Conservation (phyloP, 2,888 invertebrate genomes). For the Romanomermis culicivorax region DNA sequence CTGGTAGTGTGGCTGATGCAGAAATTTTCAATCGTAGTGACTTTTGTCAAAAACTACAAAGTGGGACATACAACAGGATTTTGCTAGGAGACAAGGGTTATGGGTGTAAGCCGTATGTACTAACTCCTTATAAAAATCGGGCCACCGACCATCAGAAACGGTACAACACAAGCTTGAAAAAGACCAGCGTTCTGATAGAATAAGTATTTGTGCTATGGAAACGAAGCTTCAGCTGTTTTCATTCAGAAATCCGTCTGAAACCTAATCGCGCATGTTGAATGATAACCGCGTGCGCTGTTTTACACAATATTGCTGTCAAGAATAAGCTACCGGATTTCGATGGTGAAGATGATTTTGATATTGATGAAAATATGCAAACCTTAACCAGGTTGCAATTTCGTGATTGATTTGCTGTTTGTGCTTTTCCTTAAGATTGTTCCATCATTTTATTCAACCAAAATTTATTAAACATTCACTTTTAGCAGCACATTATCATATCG, state of each 20-base stretch:
- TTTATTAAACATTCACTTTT: not conserved
- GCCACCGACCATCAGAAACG: slow-evolving; percentile 6
- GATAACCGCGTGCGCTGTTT: slow-evolving; percentile 5
- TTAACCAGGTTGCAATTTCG: not conserved
- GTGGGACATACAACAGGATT: not conserved
- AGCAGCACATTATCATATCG: too few relatives aligned
- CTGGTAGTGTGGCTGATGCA: not conserved
- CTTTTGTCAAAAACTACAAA: not conserved
- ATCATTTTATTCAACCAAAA: not conserved
- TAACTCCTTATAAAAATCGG: slow-evolving; percentile 12
- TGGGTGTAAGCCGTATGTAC: slow-evolving; percentile 6
- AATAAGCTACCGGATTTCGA: not conserved
- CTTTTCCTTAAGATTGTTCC: not conserved
- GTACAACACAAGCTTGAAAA: slow-evolving; percentile 8
- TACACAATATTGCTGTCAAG: slow-evolving; percentile 6
- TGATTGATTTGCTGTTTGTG: not conserved
- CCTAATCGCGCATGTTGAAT: not conserved
- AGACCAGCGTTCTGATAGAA: slow-evolving; percentile 1
- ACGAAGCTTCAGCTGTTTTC: slow-evolving; percentile 1
- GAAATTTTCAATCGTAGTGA: not conserved
- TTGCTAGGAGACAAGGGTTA: slow-evolving; percentile 9
- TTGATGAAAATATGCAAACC: not conserved
- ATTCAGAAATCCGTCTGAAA: slow-evolving; percentile 1
- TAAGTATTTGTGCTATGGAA: slow-evolving; percentile 5
- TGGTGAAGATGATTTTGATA: not conserved